Conservation (phyloP, 2,888 invertebrate genomes). For the Thumatha senex region DNA sequence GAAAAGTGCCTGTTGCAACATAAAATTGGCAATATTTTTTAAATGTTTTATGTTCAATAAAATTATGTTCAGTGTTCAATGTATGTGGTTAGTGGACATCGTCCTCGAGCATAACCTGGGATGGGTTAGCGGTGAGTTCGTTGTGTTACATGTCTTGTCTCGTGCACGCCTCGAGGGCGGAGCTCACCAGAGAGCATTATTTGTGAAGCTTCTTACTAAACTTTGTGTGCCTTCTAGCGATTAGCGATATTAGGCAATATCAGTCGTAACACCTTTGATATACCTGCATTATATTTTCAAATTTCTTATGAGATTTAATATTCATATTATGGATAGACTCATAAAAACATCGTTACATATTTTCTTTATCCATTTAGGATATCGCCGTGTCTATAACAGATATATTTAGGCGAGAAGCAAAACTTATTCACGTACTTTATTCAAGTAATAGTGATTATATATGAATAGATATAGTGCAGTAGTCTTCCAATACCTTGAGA, state of each 20-base stretch:
- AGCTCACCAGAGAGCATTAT: constrained; percentile 52
- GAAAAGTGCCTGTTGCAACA: constrained; percentile 83
- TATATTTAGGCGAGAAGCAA: constrained; percentile 49
- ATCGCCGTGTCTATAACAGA: constrained; percentile 55
- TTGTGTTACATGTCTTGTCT: constrained; percentile 2
- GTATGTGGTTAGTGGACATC: constrained; percentile 42
- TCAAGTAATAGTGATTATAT: constrained; percentile 68
- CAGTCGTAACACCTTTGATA: constrained; percentile 67
- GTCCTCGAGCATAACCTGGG: constrained; percentile 19
- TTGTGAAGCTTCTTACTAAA: constrained; percentile 82
- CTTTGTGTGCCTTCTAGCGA: constrained; percentile 83
- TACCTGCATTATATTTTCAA: constrained; percentile 55
- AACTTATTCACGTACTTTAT: constrained; percentile 61
- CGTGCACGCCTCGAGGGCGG: constrained; percentile 9
- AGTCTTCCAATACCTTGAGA: constrained; percentile 82
- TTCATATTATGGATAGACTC: constrained; percentile 50
- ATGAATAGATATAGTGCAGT: constrained; percentile 77
- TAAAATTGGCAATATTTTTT: constrained; percentile 82
- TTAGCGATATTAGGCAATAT: constrained; percentile 80
- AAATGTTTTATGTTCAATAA: constrained; percentile 72
- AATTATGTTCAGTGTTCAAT: constrained; percentile 69
- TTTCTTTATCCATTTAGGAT: constrained; percentile 60
- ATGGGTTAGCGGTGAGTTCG: constrained; percentile 22
- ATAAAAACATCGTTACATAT: constrained; percentile 49
- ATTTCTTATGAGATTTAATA: constrained; percentile 46